Evolutionary conservation across 2,888 invertebrate species (phyloP), one percentile per base, ranked within the genome.

Genomic region (Pammene fasciana): DNA sequence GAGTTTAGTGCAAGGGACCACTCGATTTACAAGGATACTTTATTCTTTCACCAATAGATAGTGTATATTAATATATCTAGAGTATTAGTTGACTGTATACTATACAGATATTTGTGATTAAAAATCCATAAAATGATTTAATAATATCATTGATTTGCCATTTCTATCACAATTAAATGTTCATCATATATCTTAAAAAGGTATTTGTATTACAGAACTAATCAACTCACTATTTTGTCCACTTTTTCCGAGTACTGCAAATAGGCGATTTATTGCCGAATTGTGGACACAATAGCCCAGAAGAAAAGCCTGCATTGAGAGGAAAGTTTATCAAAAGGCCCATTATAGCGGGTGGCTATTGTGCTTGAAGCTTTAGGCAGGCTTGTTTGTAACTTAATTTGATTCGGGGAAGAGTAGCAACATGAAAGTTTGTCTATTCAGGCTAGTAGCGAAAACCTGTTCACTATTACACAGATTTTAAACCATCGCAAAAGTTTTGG

Each of bases 321-420:
- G 76, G 76, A 74, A 74, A 75, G 73, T 75, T 74, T 75, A 77
- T 77, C 76, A 78, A 78, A 75, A 74, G 75, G 52, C 71, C 75
- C 72, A 76, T 75, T 75, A 73, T 74, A 72, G 72, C 64, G 71
- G 67, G 66, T 54, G 67, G 65, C 70, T 57, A 71, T 72, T 71
- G 72, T 71, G 70, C 55, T 54, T 67, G 61, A 67, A 61, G 67
- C 67, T 61, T 61, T 67, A 67, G 46, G 61, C 60, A 67, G 67
- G 61, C 67, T 67, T 67, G 67, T 67, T 67, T 67, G 61, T 67
- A 67, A 67, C 67, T 67, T 67, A 67, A 67, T 67, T 67, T 61
- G 67, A 67, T 67, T 67, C 55, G 54, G 55, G 54, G 36, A 67
- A 61, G 67, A 67, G 66, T 45, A 67, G 66, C 34, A 67, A 67